Base-by-base conservation (phyloP, 1,140 invertebrate genomes). In the Drosophila kurseongensis region DNA sequence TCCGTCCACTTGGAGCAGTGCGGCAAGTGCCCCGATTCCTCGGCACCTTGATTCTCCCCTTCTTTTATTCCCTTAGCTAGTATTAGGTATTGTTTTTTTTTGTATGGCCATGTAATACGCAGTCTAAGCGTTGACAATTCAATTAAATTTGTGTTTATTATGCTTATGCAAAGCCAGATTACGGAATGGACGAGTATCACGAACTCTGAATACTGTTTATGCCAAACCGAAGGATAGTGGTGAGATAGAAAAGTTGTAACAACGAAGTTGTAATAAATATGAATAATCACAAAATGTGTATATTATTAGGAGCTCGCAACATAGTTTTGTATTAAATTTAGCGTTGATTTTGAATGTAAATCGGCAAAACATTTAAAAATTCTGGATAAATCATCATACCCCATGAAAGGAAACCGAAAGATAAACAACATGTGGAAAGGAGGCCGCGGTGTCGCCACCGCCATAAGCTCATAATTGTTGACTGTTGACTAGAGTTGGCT, bases 131-230 rank as follows among this genome's bases (percentile, higher is more conserved):
- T 81, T 84, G 80, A 84, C 80, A 84, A 78, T 84, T 81, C 62
- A 84, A 84, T 84, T 84, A 84, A 69, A 71, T 69, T 73, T 60
- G 80, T 74, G 66, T 78, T 72, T 72, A 75, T 52, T 72, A 62
- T 60, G 56, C 60, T 32, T 42, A 62, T 42, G 55, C 47, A 36
- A 60, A 41, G 12, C 2, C 6, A 36, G 29, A 66, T 59, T 41
- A 44, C 45, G 14, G 13, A 41, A 38, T 0, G 40, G 0, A 1
- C 7, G 16, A 38, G 2, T 16, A 23, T 13, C 47, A 38, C 56
- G 41, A 73, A 42, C 5, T 0, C 32, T 14, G 23, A 42, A 69
- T 57, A 55, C 65, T 58, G 29, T 51, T 38, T 29, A 8, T 54
- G n/a, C 67, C 44, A 59, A 48, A 59, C 7, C 41, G 12, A 35